Percentiles rank a stretch among this genome's conserved stretches.
These are phyloP conservation scores for Triplophysa yarkandensis DNA, from an alignment of 2,797 vertebrate species.

Conservation along the genomic window DNA sequence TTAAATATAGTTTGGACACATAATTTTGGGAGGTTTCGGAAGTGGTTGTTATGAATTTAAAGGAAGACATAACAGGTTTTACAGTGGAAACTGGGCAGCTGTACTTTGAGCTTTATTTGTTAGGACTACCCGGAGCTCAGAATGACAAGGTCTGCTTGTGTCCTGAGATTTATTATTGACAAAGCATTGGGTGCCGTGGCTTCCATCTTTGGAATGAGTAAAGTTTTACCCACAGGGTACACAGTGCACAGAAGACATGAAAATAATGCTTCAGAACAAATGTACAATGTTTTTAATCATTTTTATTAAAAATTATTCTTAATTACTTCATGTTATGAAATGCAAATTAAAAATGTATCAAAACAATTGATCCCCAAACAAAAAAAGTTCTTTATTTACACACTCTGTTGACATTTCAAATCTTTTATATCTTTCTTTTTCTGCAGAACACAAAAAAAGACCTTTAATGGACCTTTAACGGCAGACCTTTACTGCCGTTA, in stretches of 20 bases:
- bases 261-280: background rate
- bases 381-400: no score
- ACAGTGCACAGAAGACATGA: background rate
- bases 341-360: no score
- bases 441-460: no score
- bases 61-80: constrained; percentile 21
- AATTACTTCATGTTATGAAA: no score
- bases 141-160: constrained; percentile 44
- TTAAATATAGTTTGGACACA: background rate
- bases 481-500: no score
- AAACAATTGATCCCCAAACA: no score
- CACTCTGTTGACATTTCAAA: no score
- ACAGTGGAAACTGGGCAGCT: constrained; percentile 37
- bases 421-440: no score
- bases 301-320: background rate
- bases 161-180: constrained; percentile 56
- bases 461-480: no score
- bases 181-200: constrained; percentile 20
- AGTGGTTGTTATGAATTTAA: background rate
- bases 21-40: background rate
- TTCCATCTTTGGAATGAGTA: constrained; percentile 46
- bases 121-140: constrained; percentile 18
- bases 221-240: constrained; percentile 2
- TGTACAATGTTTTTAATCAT: background rate
- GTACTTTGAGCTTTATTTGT: constrained; percentile 26